Percentiles rank a stretch among this genome's conserved stretches.
These are phyloP conservation scores for Leptura quadrifasciata DNA, from an alignment of 2,888 invertebrate species.

Conservation along the genomic window DNA sequence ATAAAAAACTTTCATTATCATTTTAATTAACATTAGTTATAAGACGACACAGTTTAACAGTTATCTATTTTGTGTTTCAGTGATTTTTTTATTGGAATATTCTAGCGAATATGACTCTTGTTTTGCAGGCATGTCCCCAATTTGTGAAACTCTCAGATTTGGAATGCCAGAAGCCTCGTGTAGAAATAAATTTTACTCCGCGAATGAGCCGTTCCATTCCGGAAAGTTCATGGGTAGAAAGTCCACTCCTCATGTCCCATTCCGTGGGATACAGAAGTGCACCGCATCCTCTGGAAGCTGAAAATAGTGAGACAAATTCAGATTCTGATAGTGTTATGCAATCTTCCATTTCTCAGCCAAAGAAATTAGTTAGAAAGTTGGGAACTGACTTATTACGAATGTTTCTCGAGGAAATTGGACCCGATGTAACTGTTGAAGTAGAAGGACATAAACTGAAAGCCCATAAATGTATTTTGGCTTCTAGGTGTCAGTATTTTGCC, in stretches of 20 bases:
- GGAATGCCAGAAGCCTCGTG: conserved; percentile 79
- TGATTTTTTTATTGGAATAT: neutral
- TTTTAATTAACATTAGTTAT: neutral
- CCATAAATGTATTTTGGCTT: conserved; percentile 93
- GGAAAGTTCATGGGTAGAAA: conserved; percentile 81
- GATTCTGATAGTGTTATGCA: conserved; percentile 62
- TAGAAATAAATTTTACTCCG: conserved; percentile 74
- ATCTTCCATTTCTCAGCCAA: conserved; percentile 69
- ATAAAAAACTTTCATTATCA: conserved; percentile 18
- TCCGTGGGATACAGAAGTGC: conserved; percentile 76
- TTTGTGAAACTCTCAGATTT: conserved; percentile 87
- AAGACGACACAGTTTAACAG: neutral
- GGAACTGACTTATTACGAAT: conserved; percentile 92
- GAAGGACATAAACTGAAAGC: conserved; percentile 89
- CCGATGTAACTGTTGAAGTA: conserved; percentile 91
- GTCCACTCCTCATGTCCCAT: conserved; percentile 78
- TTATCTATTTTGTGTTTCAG: neutral
- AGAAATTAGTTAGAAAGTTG: conserved; percentile 76
- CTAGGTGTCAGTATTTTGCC: conserved; percentile 94
- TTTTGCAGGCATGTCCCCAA: conserved; percentile 64
- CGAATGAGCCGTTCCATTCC: conserved; percentile 83
- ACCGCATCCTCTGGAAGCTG: conserved; percentile 70
- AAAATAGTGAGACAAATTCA: conserved; percentile 63
- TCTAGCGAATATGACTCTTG: conserved; percentile 18
- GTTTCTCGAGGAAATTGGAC: conserved; percentile 93